A percentile compares a stretch with the other conserved stretches of the same genome.
Evolutionary conservation across 2,113 vertebrate genomes (phyloP).

Genomic region (Dasyornis broadbenti): DNA sequence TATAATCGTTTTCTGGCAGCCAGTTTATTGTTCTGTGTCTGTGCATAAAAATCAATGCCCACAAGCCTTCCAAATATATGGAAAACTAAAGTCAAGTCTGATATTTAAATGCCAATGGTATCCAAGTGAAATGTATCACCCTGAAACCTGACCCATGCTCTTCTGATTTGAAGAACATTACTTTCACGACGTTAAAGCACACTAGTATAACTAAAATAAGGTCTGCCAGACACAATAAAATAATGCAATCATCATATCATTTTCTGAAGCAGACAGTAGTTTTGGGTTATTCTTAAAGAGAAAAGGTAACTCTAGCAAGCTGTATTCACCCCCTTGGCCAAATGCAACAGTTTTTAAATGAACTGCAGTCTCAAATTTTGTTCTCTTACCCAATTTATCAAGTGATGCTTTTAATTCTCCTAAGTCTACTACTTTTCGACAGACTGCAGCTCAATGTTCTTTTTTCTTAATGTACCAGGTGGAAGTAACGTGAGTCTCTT

Average conservation of each 20-base stretch:
- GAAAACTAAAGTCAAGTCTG: slow-evolving; percentile 43
- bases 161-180: slow-evolving; percentile 35
- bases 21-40: slow-evolving; percentile 9
- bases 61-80: slow-evolving; percentile 20
- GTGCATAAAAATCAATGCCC: slow-evolving; percentile 4
- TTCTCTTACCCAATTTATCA: not conserved
- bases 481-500: not conserved
- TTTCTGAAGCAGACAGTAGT: not conserved
- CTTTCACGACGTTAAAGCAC: slow-evolving; percentile 11
- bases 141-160: slow-evolving; percentile 19
- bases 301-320: not conserved
- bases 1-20: not conserved
- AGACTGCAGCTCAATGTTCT: not conserved
- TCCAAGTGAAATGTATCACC: slow-evolving; percentile 10
- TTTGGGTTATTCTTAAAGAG: not conserved
- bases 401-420: not conserved
- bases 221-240: slow-evolving; percentile 1
- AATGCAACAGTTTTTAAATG: not conserved
- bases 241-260: not conserved
- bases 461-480: not conserved
- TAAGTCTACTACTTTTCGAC: not conserved
- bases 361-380: not conserved
- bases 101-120: slow-evolving; percentile 46
- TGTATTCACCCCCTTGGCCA: not conserved
- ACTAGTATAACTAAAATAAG: not conserved